Conservation (phyloP, 2,113 vertebrate genomes). For the Spilogale gracilis region DNA sequence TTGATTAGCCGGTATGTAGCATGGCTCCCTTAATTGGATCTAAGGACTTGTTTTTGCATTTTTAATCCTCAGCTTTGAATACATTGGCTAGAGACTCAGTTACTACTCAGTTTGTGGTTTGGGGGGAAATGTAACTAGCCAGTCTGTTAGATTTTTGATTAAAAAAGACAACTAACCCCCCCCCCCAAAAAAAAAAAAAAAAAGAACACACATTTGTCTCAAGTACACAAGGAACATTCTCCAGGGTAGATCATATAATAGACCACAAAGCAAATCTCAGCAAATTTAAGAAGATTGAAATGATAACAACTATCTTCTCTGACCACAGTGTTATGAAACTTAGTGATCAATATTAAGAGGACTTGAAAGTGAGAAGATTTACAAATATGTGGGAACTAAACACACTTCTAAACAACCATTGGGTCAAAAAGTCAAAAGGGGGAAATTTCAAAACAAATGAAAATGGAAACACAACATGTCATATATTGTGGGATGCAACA, state of each 20-base stretch:
- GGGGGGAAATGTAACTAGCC: slow-evolving; percentile 46
- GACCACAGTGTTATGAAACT: background rate
- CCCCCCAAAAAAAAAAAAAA: no score
- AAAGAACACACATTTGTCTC: background rate
- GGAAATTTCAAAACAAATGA: background rate
- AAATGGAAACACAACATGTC: background rate
- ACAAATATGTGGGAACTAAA: background rate
- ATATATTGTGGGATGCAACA: background rate
- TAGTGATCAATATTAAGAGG: background rate
- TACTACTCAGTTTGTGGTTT: slow-evolving; percentile 50
- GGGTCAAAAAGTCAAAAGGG: background rate
- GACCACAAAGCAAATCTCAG: background rate
- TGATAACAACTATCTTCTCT: background rate
- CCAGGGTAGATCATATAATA: background rate
- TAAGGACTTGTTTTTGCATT: slow-evolving; percentile 52
- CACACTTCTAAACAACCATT: background rate
- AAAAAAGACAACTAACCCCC: slow-evolving; percentile 80
- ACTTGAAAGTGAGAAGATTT: background rate
- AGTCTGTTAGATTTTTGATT: slow-evolving; percentile 72
- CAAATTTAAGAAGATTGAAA: background rate
- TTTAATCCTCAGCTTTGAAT: slow-evolving; percentile 65
- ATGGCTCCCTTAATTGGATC: slow-evolving; percentile 33
- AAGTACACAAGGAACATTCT: background rate
- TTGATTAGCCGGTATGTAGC: background rate
- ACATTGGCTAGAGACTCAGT: slow-evolving; percentile 51